phyloP scores from a whole-genome alignment of 2,888 invertebrate genomes.

The Drosophila atroscutellata region DNA sequence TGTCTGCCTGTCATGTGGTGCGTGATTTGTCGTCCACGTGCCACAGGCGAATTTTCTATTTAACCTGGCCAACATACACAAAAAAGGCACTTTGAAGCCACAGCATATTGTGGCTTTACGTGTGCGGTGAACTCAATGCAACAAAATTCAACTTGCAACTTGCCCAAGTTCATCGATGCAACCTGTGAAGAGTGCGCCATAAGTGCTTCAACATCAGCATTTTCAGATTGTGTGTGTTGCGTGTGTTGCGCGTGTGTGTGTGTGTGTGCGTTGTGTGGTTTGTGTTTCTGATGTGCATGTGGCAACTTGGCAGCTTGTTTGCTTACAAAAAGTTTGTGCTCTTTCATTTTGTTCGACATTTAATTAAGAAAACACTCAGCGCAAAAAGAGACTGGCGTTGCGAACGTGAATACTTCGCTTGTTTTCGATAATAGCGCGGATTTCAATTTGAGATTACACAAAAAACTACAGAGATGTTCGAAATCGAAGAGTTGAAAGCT shows the following conservation, averaged over 20 bases:
- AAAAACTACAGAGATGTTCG: constrained; percentile 5
- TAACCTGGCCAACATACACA: constrained; percentile 11
- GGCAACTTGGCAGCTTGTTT: constrained; percentile 13
- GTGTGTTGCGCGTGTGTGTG: not conserved
- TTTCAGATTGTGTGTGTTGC: constrained; percentile 1
- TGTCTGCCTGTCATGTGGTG: not conserved
- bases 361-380: constrained; percentile 56
- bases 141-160: constrained; percentile 25
- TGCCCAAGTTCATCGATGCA: constrained; percentile 12
- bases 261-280: not conserved
- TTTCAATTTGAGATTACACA: constrained; percentile 46
- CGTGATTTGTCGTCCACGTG: not conserved
- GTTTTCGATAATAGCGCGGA: constrained; percentile 28
- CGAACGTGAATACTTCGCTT: constrained; percentile 19
- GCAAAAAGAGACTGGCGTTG: constrained; percentile 3
- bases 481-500: constrained; percentile 1
- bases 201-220: constrained; percentile 53
- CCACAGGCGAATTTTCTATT: not conserved
- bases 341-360: constrained; percentile 43
- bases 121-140: constrained; percentile 27
- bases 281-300: constrained; percentile 1
- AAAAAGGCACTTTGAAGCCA: constrained; percentile 13
- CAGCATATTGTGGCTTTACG: constrained; percentile 63
- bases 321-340: constrained; percentile 13
- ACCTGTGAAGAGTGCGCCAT: constrained; percentile 31